Evolutionary conservation across 2,888 invertebrate species (phyloP).

Genomic region (Campopleginae sp.): DNA sequence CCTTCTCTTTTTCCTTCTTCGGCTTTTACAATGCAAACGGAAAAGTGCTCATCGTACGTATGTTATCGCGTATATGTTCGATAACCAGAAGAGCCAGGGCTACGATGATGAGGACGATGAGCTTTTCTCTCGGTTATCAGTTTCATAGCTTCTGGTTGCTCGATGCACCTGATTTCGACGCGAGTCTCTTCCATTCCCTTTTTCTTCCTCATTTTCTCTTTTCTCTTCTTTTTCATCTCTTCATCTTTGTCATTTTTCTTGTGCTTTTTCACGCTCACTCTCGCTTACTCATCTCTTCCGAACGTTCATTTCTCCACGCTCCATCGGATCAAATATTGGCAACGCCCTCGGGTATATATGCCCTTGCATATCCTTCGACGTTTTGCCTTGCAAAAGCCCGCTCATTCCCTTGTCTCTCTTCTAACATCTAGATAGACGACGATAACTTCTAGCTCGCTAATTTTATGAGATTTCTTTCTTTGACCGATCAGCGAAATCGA

Average conservation of each 20-base stretch:
- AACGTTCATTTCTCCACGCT: conserved; percentile 61
- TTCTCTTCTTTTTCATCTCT: neutral
- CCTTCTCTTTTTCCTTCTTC: conserved; percentile 12
- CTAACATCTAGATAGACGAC: conserved; percentile 60
- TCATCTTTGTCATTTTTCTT: conserved; percentile 34
- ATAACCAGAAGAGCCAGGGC: conserved; percentile 34
- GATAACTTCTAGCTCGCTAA: conserved; percentile 74
- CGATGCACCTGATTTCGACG: conserved; percentile 26
- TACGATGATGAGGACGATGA: conserved; percentile 35
- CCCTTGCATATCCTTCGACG: conserved; percentile 13
- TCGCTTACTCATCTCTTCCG: conserved; percentile 59
- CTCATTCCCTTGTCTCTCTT: conserved; percentile 25
- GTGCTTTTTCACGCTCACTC: conserved; percentile 41
- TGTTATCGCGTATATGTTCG: conserved; percentile 47
- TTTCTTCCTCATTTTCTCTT: neutral
- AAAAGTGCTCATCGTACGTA: conserved; percentile 19
- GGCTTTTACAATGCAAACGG: conserved; percentile 31
- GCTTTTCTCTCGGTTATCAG: conserved; percentile 57
- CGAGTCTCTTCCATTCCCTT: conserved; percentile 4
- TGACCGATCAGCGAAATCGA: conserved; percentile 59
- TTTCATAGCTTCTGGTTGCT: conserved; percentile 46
- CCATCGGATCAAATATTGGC: conserved; percentile 65
- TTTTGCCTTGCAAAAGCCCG: conserved; percentile 24
- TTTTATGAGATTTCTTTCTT: conserved; percentile 73
- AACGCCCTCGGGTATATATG: conserved; percentile 48